phyloP scores from a whole-genome alignment of 1,140 invertebrate genomes.

The Lepidurus apus region DNA sequence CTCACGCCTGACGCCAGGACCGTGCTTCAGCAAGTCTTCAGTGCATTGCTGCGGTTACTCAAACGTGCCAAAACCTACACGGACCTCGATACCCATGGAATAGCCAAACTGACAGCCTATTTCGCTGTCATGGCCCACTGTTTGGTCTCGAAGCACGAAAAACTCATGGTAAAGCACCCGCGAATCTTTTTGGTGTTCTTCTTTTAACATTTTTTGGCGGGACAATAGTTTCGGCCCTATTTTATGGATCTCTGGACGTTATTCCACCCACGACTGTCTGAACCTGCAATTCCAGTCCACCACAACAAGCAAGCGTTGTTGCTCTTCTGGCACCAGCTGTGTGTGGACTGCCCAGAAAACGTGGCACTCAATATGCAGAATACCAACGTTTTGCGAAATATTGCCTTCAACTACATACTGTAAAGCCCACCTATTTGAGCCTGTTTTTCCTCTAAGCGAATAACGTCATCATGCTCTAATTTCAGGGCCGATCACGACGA shows the following conservation, averaged over 20 bases:
- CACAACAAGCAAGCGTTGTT: conserved; percentile 91
- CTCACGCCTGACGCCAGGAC: neutral
- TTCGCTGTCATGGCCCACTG: conserved; percentile 86
- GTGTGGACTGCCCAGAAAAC: conserved; percentile 86
- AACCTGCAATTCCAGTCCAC: conserved; percentile 87
- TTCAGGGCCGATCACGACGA: conserved; percentile 86
- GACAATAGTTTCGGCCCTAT: conserved; percentile 70
- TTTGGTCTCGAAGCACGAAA: conserved; percentile 80
- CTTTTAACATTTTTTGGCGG: conserved; percentile 26
- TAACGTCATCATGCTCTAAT: neutral
- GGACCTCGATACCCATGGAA: conserved; percentile 75
- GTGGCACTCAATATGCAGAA: conserved; percentile 78
- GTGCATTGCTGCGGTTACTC: conserved; percentile 51
- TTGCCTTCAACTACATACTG: conserved; percentile 95
- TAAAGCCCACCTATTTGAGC: conserved; percentile 51
- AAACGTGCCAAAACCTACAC: conserved; percentile 77
- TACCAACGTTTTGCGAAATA: conserved; percentile 79
- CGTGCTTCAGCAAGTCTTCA: conserved; percentile 5
- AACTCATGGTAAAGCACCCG: conserved; percentile 67
- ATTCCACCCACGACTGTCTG: conserved; percentile 89
- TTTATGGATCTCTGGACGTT: conserved; percentile 86
- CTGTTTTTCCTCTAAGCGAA: too few relatives aligned
- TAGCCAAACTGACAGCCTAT: conserved; percentile 84
- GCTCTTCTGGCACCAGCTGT: conserved; percentile 87
- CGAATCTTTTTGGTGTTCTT: conserved; percentile 38